phyloP scores from a whole-genome alignment of 2,113 vertebrate species.

The Cathartes aura region DNA sequence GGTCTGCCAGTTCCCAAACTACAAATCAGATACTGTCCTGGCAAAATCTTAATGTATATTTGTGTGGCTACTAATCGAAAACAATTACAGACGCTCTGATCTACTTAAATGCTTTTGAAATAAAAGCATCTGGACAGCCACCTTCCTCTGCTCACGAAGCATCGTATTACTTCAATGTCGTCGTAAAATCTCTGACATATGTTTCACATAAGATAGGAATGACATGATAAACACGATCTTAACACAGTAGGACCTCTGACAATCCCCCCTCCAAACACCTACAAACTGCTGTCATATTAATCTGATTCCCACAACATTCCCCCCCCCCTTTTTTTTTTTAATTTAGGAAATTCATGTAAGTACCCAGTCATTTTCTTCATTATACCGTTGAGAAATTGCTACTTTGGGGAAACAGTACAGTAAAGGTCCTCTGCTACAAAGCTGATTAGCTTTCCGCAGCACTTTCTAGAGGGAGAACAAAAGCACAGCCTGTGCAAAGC shows the following conservation, averaged over 20 bases:
- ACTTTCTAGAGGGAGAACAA: neutral
- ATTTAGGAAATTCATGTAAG: neutral
- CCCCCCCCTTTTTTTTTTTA: rapidly evolving
- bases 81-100: neutral
- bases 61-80: neutral
- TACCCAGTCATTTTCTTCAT: neutral
- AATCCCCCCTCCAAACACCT: neutral
- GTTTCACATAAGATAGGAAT: neutral
- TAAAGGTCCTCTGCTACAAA: neutral
- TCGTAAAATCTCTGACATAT: neutral
- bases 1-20: neutral
- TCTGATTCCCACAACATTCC: neutral
- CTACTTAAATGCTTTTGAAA: neutral
- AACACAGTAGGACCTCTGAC: neutral
- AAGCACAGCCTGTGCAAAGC: neutral
- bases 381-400: neutral
- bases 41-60: neutral
- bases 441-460: neutral
- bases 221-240: neutral
- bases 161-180: rapidly evolving
- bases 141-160: neutral
- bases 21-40: neutral
- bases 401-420: neutral
- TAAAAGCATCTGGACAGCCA: neutral
- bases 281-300: neutral